These are phyloP conservation scores for Tyria jacobaeae DNA, from an alignment of 2,888 invertebrate species.

Conservation along the genomic window DNA sequence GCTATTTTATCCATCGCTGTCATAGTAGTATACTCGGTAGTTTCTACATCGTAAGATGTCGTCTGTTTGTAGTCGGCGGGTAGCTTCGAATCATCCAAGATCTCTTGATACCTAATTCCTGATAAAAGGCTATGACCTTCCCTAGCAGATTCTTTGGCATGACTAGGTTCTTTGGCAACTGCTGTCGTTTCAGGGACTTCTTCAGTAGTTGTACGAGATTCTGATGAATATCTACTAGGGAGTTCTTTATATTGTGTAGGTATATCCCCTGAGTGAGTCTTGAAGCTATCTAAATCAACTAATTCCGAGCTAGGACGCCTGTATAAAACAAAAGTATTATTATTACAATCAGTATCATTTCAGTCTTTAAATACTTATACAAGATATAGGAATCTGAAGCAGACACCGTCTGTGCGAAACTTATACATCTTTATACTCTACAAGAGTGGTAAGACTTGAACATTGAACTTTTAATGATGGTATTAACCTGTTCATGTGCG, in stretches of 20 bases:
- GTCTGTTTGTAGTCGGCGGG: slow-evolving; percentile 76
- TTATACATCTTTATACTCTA: too few relatives aligned
- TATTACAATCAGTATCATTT: neutral
- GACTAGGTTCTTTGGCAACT: slow-evolving; percentile 63
- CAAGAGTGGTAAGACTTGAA: too few relatives aligned
- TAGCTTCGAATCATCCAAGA: slow-evolving; percentile 77
- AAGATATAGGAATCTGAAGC: neutral
- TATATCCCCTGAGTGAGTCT: slow-evolving; percentile 89
- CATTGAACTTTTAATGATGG: too few relatives aligned
- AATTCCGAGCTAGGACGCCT: slow-evolving; percentile 92
- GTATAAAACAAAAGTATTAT: slow-evolving; percentile 48
- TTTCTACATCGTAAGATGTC: slow-evolving; percentile 77
- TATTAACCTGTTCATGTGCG: neutral
- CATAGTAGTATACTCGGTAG: slow-evolving; percentile 88
- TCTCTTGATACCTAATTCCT: slow-evolving; percentile 74
- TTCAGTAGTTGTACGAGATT: slow-evolving; percentile 80
- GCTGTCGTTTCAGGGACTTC: slow-evolving; percentile 83
- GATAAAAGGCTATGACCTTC: slow-evolving; percentile 78
- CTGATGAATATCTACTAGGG: slow-evolving; percentile 79
- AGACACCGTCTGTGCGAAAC: neutral
- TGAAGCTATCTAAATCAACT: slow-evolving; percentile 93
- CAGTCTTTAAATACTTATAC: neutral
- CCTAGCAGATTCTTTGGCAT: slow-evolving; percentile 69
- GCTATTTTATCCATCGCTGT: slow-evolving; percentile 93
- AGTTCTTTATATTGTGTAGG: slow-evolving; percentile 84